Base-by-base conservation (phyloP, 2,113 vertebrate species). In the Cairina moschata region DNA sequence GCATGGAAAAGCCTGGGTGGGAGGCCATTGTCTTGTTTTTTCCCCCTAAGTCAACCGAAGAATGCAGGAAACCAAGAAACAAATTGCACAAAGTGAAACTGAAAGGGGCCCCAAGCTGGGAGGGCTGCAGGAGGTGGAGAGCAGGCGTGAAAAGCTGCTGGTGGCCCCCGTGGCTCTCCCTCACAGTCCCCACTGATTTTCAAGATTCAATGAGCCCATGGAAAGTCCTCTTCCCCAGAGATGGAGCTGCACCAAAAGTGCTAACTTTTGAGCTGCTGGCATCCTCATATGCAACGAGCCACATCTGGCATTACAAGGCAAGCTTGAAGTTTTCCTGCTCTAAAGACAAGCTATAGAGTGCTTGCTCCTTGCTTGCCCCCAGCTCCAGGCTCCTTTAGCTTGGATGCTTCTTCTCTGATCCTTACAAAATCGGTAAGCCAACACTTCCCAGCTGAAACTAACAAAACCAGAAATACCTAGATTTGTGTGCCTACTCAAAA, bases 101-200 rank as follows among this genome's bases (percentile, higher is more conserved):
- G 17, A 67, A 86, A 78, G 0, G 1, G 48, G 40, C 48, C 17
- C 0, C 0, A 23, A 63, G 32, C 38, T 32, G 8, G 7, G 18
- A 21, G 40, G 34, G 75, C 83, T 84, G 54, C 72, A 78, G 67
- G 34, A 71, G 34, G 28, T 40, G 56, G 26, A 36, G 17, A 31
- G 5, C 25, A 73, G 71, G n/a, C 17, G 16, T 69, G 54, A 13
- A 69, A 73, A 82, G 42, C 36, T 63, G 48, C 11, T 28, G 55
- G 48, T 6, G 46, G 13, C 5, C 29, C 36, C 9, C 8, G 2
- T 0, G 1, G 54, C 31, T 71, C 50, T 73, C 26, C 17, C 36
- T 22, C 32, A 18, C 6, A 38, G 22, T n/a, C 44, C 54, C 22
- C 44, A 48, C 36, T 14, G 10, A 46, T 25, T 71, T 80, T n/a